Base-by-base conservation (phyloP, 1,140 invertebrate species). In the Aplysia californica region DNA sequence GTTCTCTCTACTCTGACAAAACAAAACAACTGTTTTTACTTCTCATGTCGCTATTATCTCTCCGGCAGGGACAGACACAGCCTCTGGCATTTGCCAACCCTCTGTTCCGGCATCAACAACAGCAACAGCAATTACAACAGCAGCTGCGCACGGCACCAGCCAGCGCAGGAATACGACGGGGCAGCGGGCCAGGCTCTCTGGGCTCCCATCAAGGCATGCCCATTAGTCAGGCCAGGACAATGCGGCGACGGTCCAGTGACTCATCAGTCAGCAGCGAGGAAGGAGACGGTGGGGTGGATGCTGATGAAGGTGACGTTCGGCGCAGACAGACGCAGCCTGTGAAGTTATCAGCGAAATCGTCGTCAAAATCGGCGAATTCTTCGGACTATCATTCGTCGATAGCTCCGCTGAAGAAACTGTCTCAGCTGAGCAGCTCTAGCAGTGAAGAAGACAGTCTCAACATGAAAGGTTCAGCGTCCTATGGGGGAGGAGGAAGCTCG, bases 31-130 rank as follows among this genome's bases (percentile, higher is more conserved):
- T n/a, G n/a, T n/a, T n/a, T n/a, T n/a, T n/a, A n/a, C n/a, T n/a
- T n/a, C n/a, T n/a, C n/a, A n/a, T n/a, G n/a, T n/a, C n/a, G n/a
- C n/a, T n/a, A n/a, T n/a, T n/a, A n/a, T n/a, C n/a, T n/a, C n/a
- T n/a, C n/a, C n/a, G n/a, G n/a, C 44, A 50, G n/a, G 10, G 6
- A 61, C 10, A 29, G 58, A 72, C 82, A 91, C 93, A 70, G 44
- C 95, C 95, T 4, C 86, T 97, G 64, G 95, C 95, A 38, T 96
- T 97, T 82, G 94, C 94, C 41, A 97, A 96, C 90, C 95, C 95
- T 2, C 93, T 96, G 59, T 96, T 96, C 86, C 85, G 89, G 67
- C 86, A 84, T 72, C 80, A 81, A 61, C 18, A 61, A 31, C 72
- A 66, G 26, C 23, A 50, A 3, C 36, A 33, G 15, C 50, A 44